phyloP scores from a whole-genome alignment of 92 coral and sea anemone genomes.

The Virgularia gustaviana region DNA sequence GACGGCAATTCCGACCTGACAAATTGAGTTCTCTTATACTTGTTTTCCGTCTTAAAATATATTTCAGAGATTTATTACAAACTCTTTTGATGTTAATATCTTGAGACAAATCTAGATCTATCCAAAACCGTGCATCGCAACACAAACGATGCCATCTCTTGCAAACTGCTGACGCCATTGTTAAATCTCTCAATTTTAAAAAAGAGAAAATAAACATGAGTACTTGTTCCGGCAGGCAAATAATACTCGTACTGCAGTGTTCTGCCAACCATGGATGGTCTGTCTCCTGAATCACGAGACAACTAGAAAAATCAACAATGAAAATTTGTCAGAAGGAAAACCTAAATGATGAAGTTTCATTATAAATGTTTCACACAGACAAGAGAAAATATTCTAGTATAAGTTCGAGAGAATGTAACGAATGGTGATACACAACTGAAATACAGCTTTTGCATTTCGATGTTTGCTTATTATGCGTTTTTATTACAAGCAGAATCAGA shows the following conservation, averaged over 20 bases:
- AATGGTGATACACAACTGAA: no score
- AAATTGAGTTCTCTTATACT: constrained; percentile 75
- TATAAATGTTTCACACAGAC: neutral
- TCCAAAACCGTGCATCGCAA: constrained; percentile 79
- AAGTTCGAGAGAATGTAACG: no score
- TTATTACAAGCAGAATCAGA: no score
- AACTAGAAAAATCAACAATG: neutral
- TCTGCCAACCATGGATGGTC: no score
- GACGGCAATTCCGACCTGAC: constrained; percentile 74
- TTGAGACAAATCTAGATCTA: constrained; percentile 65
- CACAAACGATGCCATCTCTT: constrained; percentile 77
- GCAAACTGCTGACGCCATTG: constrained; percentile 61
- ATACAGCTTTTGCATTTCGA: no score
- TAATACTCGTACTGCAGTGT: no score
- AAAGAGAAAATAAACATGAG: constrained; percentile 73
- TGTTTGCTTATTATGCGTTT: no score
- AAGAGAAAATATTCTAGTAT: no score
- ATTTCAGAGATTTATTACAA: constrained; percentile 55
- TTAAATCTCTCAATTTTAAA: constrained; percentile 62
- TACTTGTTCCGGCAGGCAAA: constrained; percentile 63
- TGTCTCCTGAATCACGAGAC: neutral
- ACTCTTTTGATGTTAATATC: constrained; percentile 42
- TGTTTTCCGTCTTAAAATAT: constrained; percentile 59
- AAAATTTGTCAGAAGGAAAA: neutral
- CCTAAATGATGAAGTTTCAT: neutral